phyloP scores from a whole-genome alignment of 2,113 vertebrate species.

The Himantopus leucocephalus region DNA sequence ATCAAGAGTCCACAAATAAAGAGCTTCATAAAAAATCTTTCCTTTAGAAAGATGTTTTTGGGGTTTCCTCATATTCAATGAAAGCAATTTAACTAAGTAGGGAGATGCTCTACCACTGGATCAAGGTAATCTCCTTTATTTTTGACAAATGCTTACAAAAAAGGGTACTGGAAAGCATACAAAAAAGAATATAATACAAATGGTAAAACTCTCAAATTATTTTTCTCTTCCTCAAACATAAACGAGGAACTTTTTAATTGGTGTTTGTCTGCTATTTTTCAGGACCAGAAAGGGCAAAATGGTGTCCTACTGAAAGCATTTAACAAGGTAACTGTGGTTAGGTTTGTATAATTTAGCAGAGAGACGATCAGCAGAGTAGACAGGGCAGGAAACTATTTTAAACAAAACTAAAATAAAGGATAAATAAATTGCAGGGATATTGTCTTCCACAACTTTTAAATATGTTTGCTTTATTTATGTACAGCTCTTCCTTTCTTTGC shows the following conservation, averaged over 20 bases:
- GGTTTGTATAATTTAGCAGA: background rate
- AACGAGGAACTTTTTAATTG: background rate
- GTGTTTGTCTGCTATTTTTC: background rate
- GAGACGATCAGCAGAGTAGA: background rate
- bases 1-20: background rate
- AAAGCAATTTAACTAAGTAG: background rate
- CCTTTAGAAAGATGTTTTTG: background rate
- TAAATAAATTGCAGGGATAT: background rate
- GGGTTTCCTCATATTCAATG: background rate
- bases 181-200: background rate
- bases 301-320: background rate
- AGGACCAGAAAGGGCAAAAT: background rate
- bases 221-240: background rate
- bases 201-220: background rate
- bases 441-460: background rate
- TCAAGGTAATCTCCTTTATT: background rate
- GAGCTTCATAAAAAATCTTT: background rate
- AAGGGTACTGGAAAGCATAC: background rate
- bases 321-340: background rate
- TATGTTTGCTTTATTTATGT: background rate
- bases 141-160: background rate
- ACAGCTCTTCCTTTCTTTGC: background rate
- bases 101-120: background rate
- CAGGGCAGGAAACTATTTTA: background rate
- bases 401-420: background rate